A percentile compares a stretch with the other conserved stretches of the same genome.
Conservation (phyloP, 2,888 invertebrate genomes). For the Latrodectus elegans region DNA sequence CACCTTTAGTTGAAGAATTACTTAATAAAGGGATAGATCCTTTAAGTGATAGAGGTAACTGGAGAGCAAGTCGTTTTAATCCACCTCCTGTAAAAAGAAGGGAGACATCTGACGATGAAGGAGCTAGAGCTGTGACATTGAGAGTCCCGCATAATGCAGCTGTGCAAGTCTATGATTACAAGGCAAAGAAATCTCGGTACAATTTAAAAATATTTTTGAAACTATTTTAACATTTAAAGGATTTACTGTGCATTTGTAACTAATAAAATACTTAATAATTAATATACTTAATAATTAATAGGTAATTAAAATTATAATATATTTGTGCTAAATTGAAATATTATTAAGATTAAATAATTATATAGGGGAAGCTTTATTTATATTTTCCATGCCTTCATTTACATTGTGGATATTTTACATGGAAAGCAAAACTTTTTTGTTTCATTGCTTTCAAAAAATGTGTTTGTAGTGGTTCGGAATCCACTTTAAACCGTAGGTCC, state of each 20-base stretch:
- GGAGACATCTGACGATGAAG: constrained; percentile 48
- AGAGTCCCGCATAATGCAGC: constrained; percentile 78
- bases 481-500: too few relatives aligned
- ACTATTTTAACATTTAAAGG: not conserved
- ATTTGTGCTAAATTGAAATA: too few relatives aligned
- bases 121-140: constrained; percentile 72
- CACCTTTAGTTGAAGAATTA: constrained; percentile 75
- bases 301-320: too few relatives aligned
- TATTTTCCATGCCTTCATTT: too few relatives aligned
- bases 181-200: constrained; percentile 76
- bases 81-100: constrained; percentile 2
- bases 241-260: not conserved
- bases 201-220: not conserved
- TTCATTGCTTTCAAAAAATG: too few relatives aligned
- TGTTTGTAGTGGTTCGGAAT: too few relatives aligned
- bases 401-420: too few relatives aligned
- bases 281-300: too few relatives aligned
- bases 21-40: constrained; percentile 74
- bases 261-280: too few relatives aligned
- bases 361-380: too few relatives aligned
- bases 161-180: constrained; percentile 78
- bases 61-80: constrained; percentile 47
- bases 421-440: too few relatives aligned
- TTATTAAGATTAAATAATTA: too few relatives aligned
- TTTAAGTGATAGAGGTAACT: constrained; percentile 76